Evolutionary conservation across 2,113 vertebrate genomes (phyloP).

Genomic region (Delphinapterus leucas): DNA sequence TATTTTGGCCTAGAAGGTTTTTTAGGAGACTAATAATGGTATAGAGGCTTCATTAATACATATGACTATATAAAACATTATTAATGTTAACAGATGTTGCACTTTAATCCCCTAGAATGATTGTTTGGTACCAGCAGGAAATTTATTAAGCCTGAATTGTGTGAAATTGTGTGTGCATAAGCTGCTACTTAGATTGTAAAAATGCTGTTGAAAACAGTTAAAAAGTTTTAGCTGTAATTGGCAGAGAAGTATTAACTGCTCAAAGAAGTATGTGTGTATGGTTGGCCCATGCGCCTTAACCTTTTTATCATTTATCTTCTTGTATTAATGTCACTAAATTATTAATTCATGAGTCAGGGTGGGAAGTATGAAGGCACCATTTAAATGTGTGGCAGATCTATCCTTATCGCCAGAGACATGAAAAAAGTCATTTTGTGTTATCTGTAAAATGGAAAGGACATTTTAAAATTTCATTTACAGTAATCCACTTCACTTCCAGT

Average conservation of each 20-base stretch:
- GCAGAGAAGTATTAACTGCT: constrained; percentile 90
- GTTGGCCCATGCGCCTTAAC: constrained; percentile 86
- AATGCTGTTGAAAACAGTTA: constrained; percentile 85
- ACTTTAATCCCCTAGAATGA: constrained; percentile 86
- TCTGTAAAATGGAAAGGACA: constrained; percentile 94
- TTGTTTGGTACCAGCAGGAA: constrained; percentile 87
- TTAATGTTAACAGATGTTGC: constrained; percentile 86
- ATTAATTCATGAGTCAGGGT: constrained; percentile 91
- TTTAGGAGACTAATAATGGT: constrained; percentile 74
- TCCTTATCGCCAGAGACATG: constrained; percentile 93
- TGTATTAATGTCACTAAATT: constrained; percentile 97
- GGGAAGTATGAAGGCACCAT: constrained; percentile 87
- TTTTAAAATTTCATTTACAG: constrained; percentile 94
- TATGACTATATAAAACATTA: constrained; percentile 81
- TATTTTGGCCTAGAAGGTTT: constrained; percentile 72
- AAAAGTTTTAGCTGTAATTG: constrained; percentile 90
- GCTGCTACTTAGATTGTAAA: constrained; percentile 87
- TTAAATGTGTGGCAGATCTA: constrained; percentile 91
- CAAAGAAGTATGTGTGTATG: constrained; percentile 88
- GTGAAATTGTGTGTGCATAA: constrained; percentile 88
- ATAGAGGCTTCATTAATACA: constrained; percentile 79
- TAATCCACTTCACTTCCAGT: constrained; percentile 94
- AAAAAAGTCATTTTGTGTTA: constrained; percentile 97
- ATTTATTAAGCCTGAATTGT: constrained; percentile 87
- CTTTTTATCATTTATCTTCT: constrained; percentile 94